These are phyloP conservation scores for Athalia circularis DNA, from an alignment of 2,888 invertebrate genomes.

Conservation along the genomic window DNA sequence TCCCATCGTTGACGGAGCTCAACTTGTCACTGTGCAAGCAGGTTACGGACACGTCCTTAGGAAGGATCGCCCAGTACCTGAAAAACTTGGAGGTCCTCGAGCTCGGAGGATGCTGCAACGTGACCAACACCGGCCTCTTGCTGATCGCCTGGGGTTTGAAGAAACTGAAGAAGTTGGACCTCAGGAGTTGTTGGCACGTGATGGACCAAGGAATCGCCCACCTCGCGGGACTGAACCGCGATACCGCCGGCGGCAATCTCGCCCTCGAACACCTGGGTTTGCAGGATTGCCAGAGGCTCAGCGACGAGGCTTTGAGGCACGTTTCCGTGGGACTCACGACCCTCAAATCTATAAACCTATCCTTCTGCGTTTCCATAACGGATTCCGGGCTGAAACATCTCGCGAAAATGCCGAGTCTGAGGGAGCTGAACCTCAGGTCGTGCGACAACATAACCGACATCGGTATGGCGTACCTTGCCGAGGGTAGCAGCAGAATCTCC, in stretches of 20 bases:
- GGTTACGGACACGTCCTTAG: slow-evolving; percentile 92
- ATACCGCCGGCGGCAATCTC: slow-evolving; percentile 81
- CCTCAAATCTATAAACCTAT: slow-evolving; percentile 91
- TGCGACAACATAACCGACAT: slow-evolving; percentile 96
- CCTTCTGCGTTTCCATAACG: slow-evolving; percentile 96
- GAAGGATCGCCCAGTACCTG: slow-evolving; percentile 88
- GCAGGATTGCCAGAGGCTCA: slow-evolving; percentile 96
- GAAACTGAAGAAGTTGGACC: slow-evolving; percentile 88
- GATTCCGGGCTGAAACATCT: slow-evolving; percentile 93
- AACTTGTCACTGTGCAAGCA: slow-evolving; percentile 96
- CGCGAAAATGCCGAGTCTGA: slow-evolving; percentile 88
- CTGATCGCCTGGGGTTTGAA: slow-evolving; percentile 92
- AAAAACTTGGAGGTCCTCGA: slow-evolving; percentile 92
- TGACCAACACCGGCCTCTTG: slow-evolving; percentile 91
- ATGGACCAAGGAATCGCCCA: slow-evolving; percentile 94
- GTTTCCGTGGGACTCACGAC: slow-evolving; percentile 86
- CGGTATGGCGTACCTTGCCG: slow-evolving; percentile 93
- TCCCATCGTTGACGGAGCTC: slow-evolving; percentile 86
- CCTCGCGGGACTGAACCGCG: slow-evolving; percentile 84
- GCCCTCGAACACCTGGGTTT: slow-evolving; percentile 89
- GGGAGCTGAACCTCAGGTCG: slow-evolving; percentile 91
- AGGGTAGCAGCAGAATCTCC: slow-evolving; percentile 88
- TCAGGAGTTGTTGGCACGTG: slow-evolving; percentile 94
- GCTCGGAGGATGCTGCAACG: slow-evolving; percentile 93
- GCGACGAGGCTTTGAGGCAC: slow-evolving; percentile 92